A percentile compares a stretch with the other conserved stretches of the same genome.
phyloP scores from a whole-genome alignment of 2,888 invertebrate genomes.

The Papilio gigon region DNA sequence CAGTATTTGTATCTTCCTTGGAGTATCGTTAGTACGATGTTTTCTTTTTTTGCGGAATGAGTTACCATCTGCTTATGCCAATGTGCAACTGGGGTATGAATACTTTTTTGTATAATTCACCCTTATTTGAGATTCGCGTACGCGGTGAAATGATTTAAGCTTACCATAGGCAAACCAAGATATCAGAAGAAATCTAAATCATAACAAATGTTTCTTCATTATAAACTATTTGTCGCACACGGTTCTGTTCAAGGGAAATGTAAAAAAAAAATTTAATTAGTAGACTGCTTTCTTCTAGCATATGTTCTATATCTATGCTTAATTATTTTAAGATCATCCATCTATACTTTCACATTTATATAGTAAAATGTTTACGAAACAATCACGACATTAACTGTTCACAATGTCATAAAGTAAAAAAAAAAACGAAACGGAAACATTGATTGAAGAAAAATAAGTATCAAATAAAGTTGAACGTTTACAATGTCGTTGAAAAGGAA shows the following conservation, averaged over 20 bases:
- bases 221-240: too few species aligned
- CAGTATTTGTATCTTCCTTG: conserved; percentile 81
- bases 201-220: not conserved
- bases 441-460: conserved; percentile 74
- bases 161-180: not conserved
- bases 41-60: conserved; percentile 64
- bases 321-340: too few species aligned
- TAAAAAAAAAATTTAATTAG: too few species aligned
- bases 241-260: too few species aligned
- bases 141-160: not conserved
- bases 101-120: conserved; percentile 22
- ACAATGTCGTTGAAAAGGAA: conserved; percentile 37
- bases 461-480: conserved; percentile 62
- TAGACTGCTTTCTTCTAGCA: too few species aligned
- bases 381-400: conserved; percentile 73
- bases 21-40: conserved; percentile 79
- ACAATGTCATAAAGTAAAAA: conserved; percentile 73
- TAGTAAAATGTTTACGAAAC: conserved; percentile 50
- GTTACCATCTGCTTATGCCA: conserved; percentile 67
- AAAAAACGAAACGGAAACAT: conserved; percentile 71
- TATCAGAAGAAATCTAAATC: too few species aligned
- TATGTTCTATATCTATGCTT: too few species aligned
- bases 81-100: conserved; percentile 40
- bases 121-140: not conserved
- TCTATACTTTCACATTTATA: too few species aligned